Conservation (phyloP, 1,140 invertebrate species). For the Saccostrea echinata region DNA sequence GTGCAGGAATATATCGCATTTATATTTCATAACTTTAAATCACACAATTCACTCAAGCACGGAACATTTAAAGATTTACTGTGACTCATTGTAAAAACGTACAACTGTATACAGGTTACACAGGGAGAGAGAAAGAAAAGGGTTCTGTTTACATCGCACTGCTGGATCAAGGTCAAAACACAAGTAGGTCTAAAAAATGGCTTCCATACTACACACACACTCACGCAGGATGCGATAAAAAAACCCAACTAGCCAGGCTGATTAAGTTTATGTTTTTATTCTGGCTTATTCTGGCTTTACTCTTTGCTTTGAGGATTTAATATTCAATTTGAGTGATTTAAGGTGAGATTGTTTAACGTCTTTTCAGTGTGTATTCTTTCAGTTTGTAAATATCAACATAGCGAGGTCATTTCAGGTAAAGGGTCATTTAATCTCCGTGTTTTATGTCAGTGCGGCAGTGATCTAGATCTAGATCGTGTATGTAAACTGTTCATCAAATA, state of each 20-base stretch:
- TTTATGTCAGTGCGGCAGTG: background rate
- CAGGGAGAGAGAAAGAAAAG: slow-evolving; percentile 4
- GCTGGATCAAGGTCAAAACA: background rate
- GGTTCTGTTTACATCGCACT: slow-evolving; percentile 7
- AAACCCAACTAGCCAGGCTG: background rate
- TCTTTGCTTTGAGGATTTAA: background rate
- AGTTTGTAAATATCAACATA: background rate
- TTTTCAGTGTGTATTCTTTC: background rate
- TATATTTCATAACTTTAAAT: no score
- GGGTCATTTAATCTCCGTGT: background rate
- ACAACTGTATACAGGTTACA: background rate
- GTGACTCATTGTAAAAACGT: no score
- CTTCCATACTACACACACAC: slow-evolving; percentile 4
- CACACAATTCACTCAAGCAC: no score
- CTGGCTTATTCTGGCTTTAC: background rate
- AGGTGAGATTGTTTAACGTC: background rate
- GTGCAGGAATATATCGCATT: no score
- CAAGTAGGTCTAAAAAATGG: slow-evolving; percentile 33
- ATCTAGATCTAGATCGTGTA: background rate
- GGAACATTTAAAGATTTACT: no score
- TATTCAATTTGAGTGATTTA: background rate
- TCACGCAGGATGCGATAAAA: slow-evolving; percentile 29
- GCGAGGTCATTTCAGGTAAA: background rate
- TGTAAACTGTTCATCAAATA: background rate
- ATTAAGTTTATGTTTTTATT: background rate